Base-by-base conservation (phyloP, 2,888 invertebrate species). In the Antheraea assamensis region DNA sequence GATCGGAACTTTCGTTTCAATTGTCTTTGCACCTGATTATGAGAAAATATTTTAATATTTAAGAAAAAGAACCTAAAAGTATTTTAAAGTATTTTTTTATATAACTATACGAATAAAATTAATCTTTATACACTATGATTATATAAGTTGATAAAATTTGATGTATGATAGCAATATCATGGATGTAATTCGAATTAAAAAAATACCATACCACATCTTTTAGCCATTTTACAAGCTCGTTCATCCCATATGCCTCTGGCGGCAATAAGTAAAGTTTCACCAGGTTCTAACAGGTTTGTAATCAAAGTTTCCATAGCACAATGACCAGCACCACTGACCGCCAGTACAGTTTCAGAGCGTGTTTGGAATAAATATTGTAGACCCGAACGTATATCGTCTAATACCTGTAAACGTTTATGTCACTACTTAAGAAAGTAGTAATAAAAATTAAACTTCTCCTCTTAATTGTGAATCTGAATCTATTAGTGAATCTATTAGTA, bases 321-420 rank as follows among this genome's bases (percentile, higher is more conserved):
- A 87, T 97, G 97, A 0, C 97, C 97, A 0, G 97, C 95, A 0
- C 97, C 97, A 82, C 97, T 97, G 64, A 98, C 92, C 35, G 97
- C 98, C 79, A 98, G 95, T 0, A 98, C 98, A 78, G 97, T 92
- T 30, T 95, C 93, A 86, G 97, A 98, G 70, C 93, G 95, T 0
- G 99, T 99, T 95, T 99, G 98, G 85, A 99, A 99, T 10, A 96
- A 91, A 86, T 98, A 99, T 83, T 96, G 96, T 35, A 98, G 92
- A 13, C 98, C 98, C 73, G 95, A 95, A 83, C 98, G 97, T 71
- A 97, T 96, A 78, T 98, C 98, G 78, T 97, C 97, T 95, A 98
- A 96, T 7, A 97, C 96, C 97, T 98, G 87, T 55, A 68, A 55
- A 76, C 75, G 77, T 78, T 77, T 80, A 71, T 78, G 72, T 74